Evolutionary conservation across 2,888 invertebrate genomes (phyloP), one percentile per base, ranked within the genome.

Genomic region (Stenotaenia linearis): DNA sequence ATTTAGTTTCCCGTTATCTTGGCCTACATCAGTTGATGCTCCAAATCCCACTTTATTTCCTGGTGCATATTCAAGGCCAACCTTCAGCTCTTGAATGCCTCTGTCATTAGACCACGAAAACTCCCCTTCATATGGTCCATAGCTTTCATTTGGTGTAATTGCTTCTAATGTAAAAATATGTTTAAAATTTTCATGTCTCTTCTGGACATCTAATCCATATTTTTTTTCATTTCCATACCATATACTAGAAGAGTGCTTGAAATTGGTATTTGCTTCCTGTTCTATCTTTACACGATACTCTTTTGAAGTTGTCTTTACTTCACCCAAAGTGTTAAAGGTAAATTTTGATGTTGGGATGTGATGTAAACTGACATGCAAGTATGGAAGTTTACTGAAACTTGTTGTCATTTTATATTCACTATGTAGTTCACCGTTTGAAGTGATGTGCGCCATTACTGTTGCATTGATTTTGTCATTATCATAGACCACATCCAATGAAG

Each of bases 21-120:
- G 50, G 18, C 6, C 18, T 5, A 50, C 3, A 18, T 50, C 50
- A 4, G 18, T 6, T n/a, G 18, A 21, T n/a, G 50, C 50, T 21
- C 50, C 76, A 40, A 79, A 12, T 10, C 45, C 56, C 12, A 79
- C 7, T 23, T 77, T 69, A 40, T 77, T 56, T 12, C 69, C 80
- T n/a, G 75, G 75, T 32, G 28, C 30, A n/a, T 25, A 74, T 74
- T 74, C 75, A n/a, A 74, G 3, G 25, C 30, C 75, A 23, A 32
- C 0, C 5, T 9, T 18, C 7, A 32, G 18, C 4, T 74, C 18
- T 25, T 74, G 28, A n/a, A 32, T 7, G 1, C 18, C 18, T 25
- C 18, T 25, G 9, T 18, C 25, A 15, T 30, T 74, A 3, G 28
- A 28, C 32, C 30, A 30, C n/a, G 5, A 23, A 15, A n/a, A 30